phyloP scores from a whole-genome alignment of 2,797 vertebrate genomes.

The Gallinago solitaria region DNA sequence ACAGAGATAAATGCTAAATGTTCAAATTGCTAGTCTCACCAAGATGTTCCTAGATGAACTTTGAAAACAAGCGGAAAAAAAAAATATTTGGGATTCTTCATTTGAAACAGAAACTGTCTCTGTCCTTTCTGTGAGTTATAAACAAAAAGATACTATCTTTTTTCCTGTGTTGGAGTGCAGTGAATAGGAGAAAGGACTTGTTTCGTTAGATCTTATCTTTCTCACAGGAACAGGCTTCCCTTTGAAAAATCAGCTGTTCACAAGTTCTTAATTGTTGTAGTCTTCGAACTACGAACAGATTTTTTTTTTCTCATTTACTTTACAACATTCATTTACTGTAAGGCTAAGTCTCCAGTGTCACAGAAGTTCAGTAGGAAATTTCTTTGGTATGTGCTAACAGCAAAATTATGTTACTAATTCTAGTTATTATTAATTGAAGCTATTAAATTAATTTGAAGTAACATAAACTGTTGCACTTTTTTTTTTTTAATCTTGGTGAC shows the following conservation, averaged over 20 bases:
- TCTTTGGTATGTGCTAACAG: background rate
- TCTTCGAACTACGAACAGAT: background rate
- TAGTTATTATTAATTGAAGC: background rate
- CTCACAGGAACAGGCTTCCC: background rate
- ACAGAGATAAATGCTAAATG: background rate
- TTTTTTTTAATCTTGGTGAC: background rate
- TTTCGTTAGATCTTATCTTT: background rate
- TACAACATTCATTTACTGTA: background rate
- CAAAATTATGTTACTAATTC: background rate
- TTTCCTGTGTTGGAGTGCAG: background rate
- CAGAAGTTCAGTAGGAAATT: background rate
- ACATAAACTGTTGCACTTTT: rapidly evolving
- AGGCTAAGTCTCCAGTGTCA: background rate
- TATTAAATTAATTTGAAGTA: background rate
- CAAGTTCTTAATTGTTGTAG: background rate
- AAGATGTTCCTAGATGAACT: background rate
- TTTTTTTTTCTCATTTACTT: background rate
- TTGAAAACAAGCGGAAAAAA: background rate
- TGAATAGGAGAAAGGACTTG: background rate
- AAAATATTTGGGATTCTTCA: background rate
- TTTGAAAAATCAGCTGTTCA: background rate
- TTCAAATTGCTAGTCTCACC: background rate
- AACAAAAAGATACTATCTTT: background rate
- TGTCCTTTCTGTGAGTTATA: background rate
- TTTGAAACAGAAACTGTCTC: background rate